Percentiles rank a stretch among this genome's conserved stretches.
Conservation (phyloP, 2,797 vertebrate species). For the Hippocampus kuda region DNA sequence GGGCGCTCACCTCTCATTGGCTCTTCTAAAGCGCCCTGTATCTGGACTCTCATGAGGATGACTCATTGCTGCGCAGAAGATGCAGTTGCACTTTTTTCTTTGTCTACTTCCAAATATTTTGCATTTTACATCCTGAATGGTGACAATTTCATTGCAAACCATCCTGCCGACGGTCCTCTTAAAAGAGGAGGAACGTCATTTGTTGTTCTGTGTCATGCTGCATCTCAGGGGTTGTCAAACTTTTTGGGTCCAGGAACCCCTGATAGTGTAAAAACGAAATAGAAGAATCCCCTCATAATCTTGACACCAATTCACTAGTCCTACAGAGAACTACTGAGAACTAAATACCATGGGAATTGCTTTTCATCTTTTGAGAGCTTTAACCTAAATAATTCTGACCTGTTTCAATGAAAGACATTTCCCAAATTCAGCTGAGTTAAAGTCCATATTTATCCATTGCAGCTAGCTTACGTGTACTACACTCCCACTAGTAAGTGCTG, state of each 20-base stretch:
- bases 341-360: too few relatives aligned
- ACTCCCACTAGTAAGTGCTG: too few relatives aligned
- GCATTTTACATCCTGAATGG: conserved; percentile 17
- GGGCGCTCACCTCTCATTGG: conserved; percentile 17
- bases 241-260: neutral
- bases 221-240: conserved; percentile 61
- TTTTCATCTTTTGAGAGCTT: too few relatives aligned
- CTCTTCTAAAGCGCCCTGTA: conserved; percentile 19
- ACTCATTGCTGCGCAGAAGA: conserved; percentile 32
- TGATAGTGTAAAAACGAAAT: too few relatives aligned
- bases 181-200: conserved; percentile 55
- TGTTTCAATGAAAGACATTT: too few relatives aligned
- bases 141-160: conserved; percentile 33
- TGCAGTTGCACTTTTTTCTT: conserved; percentile 47
- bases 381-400: too few relatives aligned
- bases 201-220: conserved; percentile 67
- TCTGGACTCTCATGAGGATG: conserved; percentile 32
- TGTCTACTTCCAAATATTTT: conserved; percentile 25
- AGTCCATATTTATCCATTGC: too few relatives aligned
- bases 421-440: too few relatives aligned
- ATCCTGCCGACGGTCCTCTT: conserved; percentile 39
- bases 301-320: too few relatives aligned
- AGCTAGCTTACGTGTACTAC: too few relatives aligned
- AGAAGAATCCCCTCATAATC: neutral
- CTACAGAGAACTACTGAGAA: too few relatives aligned